Percentiles rank a stretch among this genome's conserved stretches.
Conservation (phyloP, 2,113 vertebrate species). For the Eira barbara region DNA sequence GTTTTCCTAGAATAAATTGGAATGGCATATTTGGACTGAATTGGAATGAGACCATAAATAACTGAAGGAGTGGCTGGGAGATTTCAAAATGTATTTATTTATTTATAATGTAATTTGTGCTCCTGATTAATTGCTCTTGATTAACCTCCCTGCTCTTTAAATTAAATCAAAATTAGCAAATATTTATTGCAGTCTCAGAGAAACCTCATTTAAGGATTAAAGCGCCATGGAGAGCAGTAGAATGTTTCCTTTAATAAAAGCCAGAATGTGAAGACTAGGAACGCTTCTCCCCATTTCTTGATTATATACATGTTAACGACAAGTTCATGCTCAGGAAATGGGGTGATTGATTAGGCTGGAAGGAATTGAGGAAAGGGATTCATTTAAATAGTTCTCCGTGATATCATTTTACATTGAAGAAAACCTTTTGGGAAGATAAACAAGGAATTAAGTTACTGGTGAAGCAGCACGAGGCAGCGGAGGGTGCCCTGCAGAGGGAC, state of each 20-base stretch:
- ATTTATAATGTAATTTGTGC: conserved; percentile 38
- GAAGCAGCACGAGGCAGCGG: accelerated
- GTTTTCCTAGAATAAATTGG: not conserved
- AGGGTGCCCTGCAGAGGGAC: no score
- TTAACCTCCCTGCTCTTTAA: conserved; percentile 40
- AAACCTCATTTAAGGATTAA: not conserved
- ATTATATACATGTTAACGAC: not conserved
- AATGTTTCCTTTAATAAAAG: not conserved
- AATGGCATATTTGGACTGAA: not conserved
- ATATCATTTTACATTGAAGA: not conserved
- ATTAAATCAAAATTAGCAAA: conserved; percentile 54
- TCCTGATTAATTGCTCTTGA: conserved; percentile 65
- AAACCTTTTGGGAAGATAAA: not conserved
- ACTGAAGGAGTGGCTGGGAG: not conserved
- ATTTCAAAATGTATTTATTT: conserved; percentile 53
- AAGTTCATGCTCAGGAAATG: not conserved
- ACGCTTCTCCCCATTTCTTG: not conserved
- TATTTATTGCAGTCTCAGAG: conserved; percentile 36
- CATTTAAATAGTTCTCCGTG: not conserved
- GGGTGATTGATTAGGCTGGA: not conserved
- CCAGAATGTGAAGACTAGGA: not conserved
- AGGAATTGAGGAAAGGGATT: not conserved
- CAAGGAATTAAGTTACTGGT: not conserved
- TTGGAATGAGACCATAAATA: conserved; percentile 18
- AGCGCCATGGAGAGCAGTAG: not conserved